phyloP scores from a whole-genome alignment of 2,888 invertebrate genomes.

The Lycaena phlaeas region DNA sequence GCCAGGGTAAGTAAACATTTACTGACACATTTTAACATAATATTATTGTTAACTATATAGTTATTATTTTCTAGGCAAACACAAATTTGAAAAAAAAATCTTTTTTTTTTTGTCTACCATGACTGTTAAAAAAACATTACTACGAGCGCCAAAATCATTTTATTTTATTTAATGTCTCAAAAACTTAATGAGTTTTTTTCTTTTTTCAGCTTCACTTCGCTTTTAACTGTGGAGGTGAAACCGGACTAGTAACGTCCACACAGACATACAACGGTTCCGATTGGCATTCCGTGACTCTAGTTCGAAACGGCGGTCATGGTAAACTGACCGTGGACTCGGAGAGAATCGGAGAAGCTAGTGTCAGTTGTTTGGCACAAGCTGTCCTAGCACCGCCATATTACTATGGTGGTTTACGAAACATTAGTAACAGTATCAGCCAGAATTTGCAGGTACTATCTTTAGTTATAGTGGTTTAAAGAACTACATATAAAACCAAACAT shows the following conservation, averaged over 20 bases:
- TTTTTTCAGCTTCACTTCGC: constrained; percentile 75
- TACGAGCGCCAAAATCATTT: too few relatives aligned
- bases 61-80: too few relatives aligned
- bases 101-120: too few relatives aligned
- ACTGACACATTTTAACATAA: too few relatives aligned
- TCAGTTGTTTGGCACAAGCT: constrained; percentile 55
- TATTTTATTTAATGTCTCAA: too few relatives aligned
- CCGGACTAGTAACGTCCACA: constrained; percentile 71
- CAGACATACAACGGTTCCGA: constrained; percentile 78
- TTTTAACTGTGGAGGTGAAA: constrained; percentile 81
- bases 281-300: constrained; percentile 85
- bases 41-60: too few relatives aligned
- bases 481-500: constrained; percentile 10
- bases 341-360: constrained; percentile 63
- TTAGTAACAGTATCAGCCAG: constrained; percentile 38
- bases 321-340: constrained; percentile 78
- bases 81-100: too few relatives aligned
- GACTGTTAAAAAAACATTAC: too few relatives aligned
- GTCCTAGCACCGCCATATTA: constrained; percentile 81
- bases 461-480: constrained; percentile 15
- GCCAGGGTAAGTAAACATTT: constrained; percentile 75
- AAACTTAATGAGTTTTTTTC: too few relatives aligned
- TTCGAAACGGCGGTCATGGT: constrained; percentile 75
- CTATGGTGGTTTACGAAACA: constrained; percentile 81
- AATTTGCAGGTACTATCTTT: constrained; percentile 45